Percentiles rank a stretch among this genome's conserved stretches.
Evolutionary conservation across 2,797 vertebrate species (phyloP).

Genomic region (Cuniculus paca): DNA sequence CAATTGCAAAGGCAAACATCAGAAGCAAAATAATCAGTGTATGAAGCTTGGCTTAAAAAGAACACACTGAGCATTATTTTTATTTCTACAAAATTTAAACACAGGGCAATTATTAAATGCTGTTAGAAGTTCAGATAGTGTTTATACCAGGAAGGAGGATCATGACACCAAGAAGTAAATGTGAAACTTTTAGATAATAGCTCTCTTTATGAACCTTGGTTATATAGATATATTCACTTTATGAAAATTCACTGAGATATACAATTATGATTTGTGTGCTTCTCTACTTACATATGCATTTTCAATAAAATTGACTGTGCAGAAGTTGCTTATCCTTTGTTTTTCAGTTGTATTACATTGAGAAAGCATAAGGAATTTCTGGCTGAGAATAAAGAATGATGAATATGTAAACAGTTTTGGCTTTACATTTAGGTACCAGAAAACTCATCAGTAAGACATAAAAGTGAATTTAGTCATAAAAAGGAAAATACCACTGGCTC

Average conservation of each 20-base stretch:
- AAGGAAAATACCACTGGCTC: conserved; percentile 70
- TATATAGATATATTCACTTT: conserved; percentile 11
- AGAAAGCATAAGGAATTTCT: conserved; percentile 67
- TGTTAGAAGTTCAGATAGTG: background rate
- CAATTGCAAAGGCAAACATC: background rate
- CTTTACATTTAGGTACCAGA: conserved; percentile 69
- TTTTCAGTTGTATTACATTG: conserved; percentile 59
- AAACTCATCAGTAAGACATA: conserved; percentile 70
- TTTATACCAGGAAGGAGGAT: background rate
- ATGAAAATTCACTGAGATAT: background rate
- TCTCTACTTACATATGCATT: background rate
- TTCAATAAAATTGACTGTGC: conserved; percentile 36
- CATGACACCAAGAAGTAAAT: background rate
- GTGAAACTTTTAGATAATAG: background rate
- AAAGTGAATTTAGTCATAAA: conserved; percentile 73
- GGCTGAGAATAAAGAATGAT: conserved; percentile 60
- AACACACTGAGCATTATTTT: background rate
- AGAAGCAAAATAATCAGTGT: background rate
- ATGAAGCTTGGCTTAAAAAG: background rate
- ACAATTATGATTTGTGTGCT: conserved; percentile 6
- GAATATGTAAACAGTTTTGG: conserved; percentile 59
- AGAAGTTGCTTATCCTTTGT: conserved; percentile 26
- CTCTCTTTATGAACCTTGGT: conserved; percentile 11
- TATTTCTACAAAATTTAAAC: conserved; percentile 46
- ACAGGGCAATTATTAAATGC: background rate